These are phyloP conservation scores for Alloplasta piceator DNA, from an alignment of 2,888 invertebrate genomes.

Conservation along the genomic window DNA sequence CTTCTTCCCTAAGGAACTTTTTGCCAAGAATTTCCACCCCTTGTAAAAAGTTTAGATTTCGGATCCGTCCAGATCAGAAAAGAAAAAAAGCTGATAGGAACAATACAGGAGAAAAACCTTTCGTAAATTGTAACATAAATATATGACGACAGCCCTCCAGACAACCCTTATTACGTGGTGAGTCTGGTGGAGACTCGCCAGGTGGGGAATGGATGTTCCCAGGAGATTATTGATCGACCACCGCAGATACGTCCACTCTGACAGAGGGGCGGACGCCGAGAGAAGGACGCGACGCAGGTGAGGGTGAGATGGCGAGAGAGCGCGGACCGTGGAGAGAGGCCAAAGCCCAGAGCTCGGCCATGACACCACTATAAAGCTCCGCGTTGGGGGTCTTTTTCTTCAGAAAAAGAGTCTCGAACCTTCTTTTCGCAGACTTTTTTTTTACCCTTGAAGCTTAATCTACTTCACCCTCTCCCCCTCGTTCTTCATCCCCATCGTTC, in stretches of 20 bases:
- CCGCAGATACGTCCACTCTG: conserved; percentile 76
- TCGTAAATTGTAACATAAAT: conserved; percentile 20
- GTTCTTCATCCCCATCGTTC: not conserved
- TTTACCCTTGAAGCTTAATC: too few relatives aligned
- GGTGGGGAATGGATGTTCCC: conserved; percentile 80
- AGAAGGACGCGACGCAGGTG: conserved; percentile 59
- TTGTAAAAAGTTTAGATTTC: too few relatives aligned
- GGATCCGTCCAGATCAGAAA: too few relatives aligned
- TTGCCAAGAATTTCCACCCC: too few relatives aligned
- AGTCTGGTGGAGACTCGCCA: conserved; percentile 53
- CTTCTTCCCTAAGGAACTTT: too few relatives aligned
- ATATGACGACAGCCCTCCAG: conserved; percentile 12
- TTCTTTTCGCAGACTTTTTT: too few relatives aligned
- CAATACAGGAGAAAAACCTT: too few relatives aligned
- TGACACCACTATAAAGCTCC: not conserved
- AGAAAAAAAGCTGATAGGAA: too few relatives aligned
- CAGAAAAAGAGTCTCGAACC: too few relatives aligned
- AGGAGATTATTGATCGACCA: conserved; percentile 82
- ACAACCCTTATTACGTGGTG: conserved; percentile 17
- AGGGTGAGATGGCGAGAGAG: conserved; percentile 29
- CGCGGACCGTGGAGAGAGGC: conserved; percentile 38
- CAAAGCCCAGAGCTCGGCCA: not conserved
- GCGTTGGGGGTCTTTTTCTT: not conserved
- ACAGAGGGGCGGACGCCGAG: conserved; percentile 60
- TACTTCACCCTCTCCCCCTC: not conserved